These are phyloP conservation scores for Mesoligia furuncula DNA, from an alignment of 2,888 invertebrate genomes.

Conservation along the genomic window DNA sequence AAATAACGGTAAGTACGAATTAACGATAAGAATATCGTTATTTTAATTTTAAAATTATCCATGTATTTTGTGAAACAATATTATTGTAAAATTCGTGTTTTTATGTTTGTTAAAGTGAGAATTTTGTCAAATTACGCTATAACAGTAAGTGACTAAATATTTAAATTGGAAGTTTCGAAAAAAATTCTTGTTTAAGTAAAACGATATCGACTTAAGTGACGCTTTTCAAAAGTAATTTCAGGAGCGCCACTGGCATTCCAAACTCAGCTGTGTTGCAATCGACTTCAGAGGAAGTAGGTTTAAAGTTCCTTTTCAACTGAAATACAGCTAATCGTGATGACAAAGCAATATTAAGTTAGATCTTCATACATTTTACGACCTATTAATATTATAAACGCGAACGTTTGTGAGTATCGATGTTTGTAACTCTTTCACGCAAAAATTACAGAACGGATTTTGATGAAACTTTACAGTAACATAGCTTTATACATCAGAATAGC, in stretches of 20 bases:
- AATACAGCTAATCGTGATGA: neutral
- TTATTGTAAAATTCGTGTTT: constrained; percentile 13
- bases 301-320: neutral
- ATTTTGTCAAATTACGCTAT: constrained; percentile 37
- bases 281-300: neutral
- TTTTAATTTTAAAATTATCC: constrained; percentile 14
- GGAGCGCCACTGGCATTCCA: constrained; percentile 4
- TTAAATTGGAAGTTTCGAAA: constrained; percentile 32
- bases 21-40: constrained; percentile 18
- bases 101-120: constrained; percentile 31
- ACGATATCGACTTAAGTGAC: constrained; percentile 25
- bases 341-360: neutral
- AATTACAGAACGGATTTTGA: too few species aligned
- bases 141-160: constrained; percentile 10
- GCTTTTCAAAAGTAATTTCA: constrained; percentile 37
- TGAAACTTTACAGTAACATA: too few species aligned
- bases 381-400: too few species aligned
- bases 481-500: too few species aligned
- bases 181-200: constrained; percentile 19
- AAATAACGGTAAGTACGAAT: constrained; percentile 42
- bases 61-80: constrained; percentile 9
- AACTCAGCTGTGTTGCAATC: constrained; percentile 1
- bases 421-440: too few species aligned
- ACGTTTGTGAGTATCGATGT: too few species aligned
- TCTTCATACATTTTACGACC: neutral